Evolutionary conservation across 2,797 vertebrate species (phyloP), one percentile per base, ranked within the genome.

Genomic region (Buceros bicornis): DNA sequence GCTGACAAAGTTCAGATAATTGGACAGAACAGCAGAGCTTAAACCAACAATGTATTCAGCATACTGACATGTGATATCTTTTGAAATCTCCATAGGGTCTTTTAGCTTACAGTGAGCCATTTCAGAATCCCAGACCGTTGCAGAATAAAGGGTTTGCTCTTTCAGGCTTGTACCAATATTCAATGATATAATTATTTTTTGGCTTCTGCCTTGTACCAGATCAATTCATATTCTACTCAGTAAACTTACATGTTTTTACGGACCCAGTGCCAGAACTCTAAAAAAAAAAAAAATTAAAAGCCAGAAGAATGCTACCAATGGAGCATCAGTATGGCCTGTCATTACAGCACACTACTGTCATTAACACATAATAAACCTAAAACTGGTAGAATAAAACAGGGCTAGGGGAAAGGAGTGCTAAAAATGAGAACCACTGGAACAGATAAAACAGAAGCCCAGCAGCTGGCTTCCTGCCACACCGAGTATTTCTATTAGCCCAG

Each of bases 1-100:
- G 78, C 64, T 97, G 92, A 95, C 70, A 89, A 96, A 87, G 53
- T 95, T 96, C 80, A 91, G 47, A 91, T 96, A 86, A 95, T 78
- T 93, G 79, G 83, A 82, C 66, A 94, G 76, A 87, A 72, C 47
- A 94, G 57, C 47, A 87, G 70, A 93, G 57, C 70, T 96, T 94
- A 94, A 93, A 91, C 54, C 77, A 93, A 80, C 88, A 96, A 81
- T 92, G 84, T 53, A 77, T 77, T 92, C 83, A 74, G 62, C 47
- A 40, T 51, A 90, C 22, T 85, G 85, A 83, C 81, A 76, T 70
- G 40, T 87, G 90, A 60, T 92, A 90, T 40, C 93, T 95, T 95
- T 94, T 92, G 87, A 97, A 97, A 91, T 69, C 66, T 95, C 87
- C 82, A 58, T 42, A 72, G 74, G 80, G 47, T 87, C 56, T 91